Conservation (phyloP, 2,113 vertebrate species). For the Mobula birostris region DNA sequence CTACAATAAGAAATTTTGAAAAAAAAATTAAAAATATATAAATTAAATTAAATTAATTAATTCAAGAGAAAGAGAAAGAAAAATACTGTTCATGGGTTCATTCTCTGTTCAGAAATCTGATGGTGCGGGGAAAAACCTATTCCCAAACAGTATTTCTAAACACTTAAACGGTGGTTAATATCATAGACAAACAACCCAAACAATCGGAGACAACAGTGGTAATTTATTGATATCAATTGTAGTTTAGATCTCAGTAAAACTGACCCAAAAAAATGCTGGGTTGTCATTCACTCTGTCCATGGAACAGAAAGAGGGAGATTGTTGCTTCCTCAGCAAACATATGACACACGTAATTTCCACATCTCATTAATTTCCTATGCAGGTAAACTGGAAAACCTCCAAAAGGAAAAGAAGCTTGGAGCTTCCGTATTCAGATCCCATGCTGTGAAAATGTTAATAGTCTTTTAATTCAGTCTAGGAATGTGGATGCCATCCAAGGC, state of each 20-base stretch:
- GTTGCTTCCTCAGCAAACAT: neutral
- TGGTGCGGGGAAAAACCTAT: too few relatives aligned
- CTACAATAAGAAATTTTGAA: too few relatives aligned
- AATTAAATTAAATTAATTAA: too few relatives aligned
- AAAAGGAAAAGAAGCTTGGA: neutral
- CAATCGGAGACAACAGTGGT: neutral
- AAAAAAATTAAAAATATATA: too few relatives aligned
- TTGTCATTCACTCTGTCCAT: neutral
- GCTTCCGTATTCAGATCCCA: neutral
- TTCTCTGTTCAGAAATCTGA: too few relatives aligned
- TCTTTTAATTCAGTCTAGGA: constrained; percentile 1
- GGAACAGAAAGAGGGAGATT: neutral
- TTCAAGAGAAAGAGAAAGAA: too few relatives aligned
- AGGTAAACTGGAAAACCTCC: neutral
- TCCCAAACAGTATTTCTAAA: too few relatives aligned
- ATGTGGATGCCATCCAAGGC: neutral
- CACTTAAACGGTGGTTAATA: neutral
- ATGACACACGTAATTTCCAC: neutral
- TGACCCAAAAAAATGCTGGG: neutral
- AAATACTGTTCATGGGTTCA: too few relatives aligned
- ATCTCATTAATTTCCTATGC: neutral
- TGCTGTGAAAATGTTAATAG: neutral
- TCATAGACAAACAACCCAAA: neutral
- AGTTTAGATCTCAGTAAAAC: neutral
- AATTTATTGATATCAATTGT: neutral